Conservation (phyloP, 2,797 vertebrate species). For the Micropoecilia bifurca region DNA sequence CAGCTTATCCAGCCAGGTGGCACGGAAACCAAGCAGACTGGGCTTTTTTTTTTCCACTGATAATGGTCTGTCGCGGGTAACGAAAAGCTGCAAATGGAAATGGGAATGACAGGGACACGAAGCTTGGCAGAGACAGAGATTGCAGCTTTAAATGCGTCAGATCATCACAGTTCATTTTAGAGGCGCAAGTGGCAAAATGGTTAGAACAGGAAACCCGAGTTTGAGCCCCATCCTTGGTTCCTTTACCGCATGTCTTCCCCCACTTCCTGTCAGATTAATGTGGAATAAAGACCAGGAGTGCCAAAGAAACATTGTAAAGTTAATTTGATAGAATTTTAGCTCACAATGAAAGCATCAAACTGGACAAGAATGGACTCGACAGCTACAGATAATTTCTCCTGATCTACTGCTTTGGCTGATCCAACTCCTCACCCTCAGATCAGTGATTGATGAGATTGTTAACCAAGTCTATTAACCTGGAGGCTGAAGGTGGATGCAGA, state of each 20-base stretch:
- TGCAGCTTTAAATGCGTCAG: slow-evolving; percentile 24
- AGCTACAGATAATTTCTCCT: slow-evolving; percentile 32
- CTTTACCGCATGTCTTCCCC: too few relatives aligned
- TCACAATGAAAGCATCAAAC: slow-evolving; percentile 19
- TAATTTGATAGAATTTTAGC: neutral
- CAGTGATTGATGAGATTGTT: slow-evolving; percentile 58
- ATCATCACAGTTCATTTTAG: neutral
- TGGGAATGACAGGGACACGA: neutral
- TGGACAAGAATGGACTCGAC: neutral
- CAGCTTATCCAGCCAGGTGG: slow-evolving; percentile 32
- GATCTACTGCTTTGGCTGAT: slow-evolving; percentile 30
- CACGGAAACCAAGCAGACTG: slow-evolving; percentile 13
- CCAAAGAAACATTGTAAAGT: too few relatives aligned
- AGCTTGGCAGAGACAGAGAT: slow-evolving; percentile 24
- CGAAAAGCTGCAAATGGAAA: slow-evolving; percentile 14
- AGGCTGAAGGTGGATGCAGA: slow-evolving; percentile 45
- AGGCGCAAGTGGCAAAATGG: too few relatives aligned
- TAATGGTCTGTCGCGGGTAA: slow-evolving; percentile 30
- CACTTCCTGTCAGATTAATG: too few relatives aligned
- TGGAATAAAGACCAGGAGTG: too few relatives aligned
- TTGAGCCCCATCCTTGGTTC: too few relatives aligned
- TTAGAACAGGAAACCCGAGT: too few relatives aligned
- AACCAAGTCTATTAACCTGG: slow-evolving; percentile 63
- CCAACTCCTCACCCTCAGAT: slow-evolving; percentile 41
- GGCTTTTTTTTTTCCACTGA: slow-evolving; percentile 4